Percentiles rank a stretch among this genome's conserved stretches.
Conservation (phyloP, 37 sponge, comb jelly and placozoan species). For the Spongilla lacustris region DNA sequence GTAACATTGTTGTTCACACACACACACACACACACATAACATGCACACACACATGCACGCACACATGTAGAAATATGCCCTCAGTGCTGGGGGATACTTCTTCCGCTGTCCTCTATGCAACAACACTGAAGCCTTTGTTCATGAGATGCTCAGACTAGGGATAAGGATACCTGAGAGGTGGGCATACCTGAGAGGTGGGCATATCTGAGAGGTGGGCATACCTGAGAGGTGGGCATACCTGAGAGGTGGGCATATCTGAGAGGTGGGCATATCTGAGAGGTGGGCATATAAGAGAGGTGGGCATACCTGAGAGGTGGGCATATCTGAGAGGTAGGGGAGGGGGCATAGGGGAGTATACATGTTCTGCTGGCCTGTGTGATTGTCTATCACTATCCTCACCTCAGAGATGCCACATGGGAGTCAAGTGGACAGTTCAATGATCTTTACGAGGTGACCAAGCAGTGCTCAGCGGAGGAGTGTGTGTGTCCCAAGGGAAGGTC, state of each 20-base stretch:
- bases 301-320: no score
- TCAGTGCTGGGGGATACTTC: constrained; percentile 29
- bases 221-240: no score
- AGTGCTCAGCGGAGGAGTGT: constrained; percentile 18
- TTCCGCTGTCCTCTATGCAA: constrained; percentile 47
- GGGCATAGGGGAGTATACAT: no score
- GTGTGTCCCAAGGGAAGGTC: constrained; percentile 38
- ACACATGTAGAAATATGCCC: constrained; percentile 33
- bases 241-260: no score
- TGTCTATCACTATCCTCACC: neutral
- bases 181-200: no score
- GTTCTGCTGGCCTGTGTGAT: no score
- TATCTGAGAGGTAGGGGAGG: no score
- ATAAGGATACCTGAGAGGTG: constrained; percentile 33
- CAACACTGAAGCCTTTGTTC: constrained; percentile 7
- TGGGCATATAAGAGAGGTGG: no score
- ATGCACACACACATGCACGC: constrained; percentile 4
- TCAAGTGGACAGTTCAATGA: neutral
- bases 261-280: no score
- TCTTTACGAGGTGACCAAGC: neutral
- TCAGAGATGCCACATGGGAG: constrained; percentile 43
- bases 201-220: no score
- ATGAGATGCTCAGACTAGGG: constrained; percentile 40
- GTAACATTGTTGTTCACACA: no score
- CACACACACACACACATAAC: constrained; percentile 14